Evolutionary conservation across 2,797 vertebrate genomes (phyloP).

Genomic region (Leptoclinus maculatus): DNA sequence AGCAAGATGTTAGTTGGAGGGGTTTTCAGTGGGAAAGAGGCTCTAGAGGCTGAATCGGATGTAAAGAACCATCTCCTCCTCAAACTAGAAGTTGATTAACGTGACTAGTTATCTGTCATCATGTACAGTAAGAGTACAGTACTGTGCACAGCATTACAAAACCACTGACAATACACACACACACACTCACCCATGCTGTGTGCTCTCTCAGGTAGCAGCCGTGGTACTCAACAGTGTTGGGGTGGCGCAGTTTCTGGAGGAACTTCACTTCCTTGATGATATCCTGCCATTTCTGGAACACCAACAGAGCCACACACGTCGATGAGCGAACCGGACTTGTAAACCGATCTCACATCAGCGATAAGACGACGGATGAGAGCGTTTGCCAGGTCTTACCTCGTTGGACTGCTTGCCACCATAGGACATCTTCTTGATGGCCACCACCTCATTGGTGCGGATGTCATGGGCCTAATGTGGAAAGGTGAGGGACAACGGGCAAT

Average conservation of each 20-base stretch:
- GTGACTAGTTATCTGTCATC: not conserved
- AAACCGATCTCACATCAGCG: not conserved
- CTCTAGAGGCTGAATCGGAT: not conserved
- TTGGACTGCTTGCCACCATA: constrained; percentile 95
- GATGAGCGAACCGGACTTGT: not conserved
- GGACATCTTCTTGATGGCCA: constrained; percentile 98
- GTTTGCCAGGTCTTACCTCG: constrained; percentile 83
- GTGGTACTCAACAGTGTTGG: constrained; percentile 94
- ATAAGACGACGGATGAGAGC: not conserved
- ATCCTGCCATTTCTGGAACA: constrained; percentile 93
- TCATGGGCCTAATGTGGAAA: constrained; percentile 86
- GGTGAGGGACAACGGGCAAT: not conserved
- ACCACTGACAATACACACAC: not conserved
- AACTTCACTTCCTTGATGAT: constrained; percentile 97
- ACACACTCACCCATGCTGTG: constrained; percentile 92
- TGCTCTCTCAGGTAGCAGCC: constrained; percentile 96
- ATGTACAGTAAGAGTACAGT: not conserved
- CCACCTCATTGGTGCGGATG: constrained; percentile 94
- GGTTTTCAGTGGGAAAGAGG: too few species aligned
- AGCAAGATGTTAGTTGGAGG: too few species aligned
- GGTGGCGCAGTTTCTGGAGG: constrained; percentile 93
- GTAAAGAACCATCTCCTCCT: not conserved
- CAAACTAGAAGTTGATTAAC: not conserved
- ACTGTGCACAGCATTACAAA: not conserved
- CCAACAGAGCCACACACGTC: constrained; percentile 4